Conservation (phyloP, 1,140 invertebrate genomes). For the Agrypnia vestita region DNA sequence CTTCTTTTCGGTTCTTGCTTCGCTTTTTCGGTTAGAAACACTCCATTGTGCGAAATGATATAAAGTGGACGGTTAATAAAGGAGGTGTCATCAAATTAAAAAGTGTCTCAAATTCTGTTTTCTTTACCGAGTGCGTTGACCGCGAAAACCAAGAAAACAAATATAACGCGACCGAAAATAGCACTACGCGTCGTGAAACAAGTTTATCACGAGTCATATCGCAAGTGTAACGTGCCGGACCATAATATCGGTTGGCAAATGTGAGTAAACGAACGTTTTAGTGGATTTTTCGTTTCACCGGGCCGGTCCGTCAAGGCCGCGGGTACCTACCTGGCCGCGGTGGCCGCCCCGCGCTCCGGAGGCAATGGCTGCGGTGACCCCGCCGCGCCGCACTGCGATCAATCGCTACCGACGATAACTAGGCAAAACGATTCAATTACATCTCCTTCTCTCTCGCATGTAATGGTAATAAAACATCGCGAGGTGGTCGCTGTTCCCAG, state of each 20-base stretch:
- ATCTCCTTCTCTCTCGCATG: no score
- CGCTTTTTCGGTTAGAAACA: no score
- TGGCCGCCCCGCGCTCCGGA: not conserved
- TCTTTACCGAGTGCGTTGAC: slow-evolving; percentile 13
- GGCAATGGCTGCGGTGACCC: not conserved
- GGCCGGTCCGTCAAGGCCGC: not conserved
- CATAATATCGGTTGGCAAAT: not conserved
- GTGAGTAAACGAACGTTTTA: slow-evolving; percentile 13
- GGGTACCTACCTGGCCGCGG: not conserved
- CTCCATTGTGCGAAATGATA: no score
- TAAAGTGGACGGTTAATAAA: no score
- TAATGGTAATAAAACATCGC: no score
- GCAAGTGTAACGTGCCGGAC: not conserved
- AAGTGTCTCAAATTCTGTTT: slow-evolving; percentile 9
- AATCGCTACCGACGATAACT: no score
- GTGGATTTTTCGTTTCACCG: not conserved
- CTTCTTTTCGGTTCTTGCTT: no score
- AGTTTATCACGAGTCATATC: not conserved
- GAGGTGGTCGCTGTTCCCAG: no score
- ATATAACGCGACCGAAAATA: slow-evolving; percentile 22
- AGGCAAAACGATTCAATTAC: no score
- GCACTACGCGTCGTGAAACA: not conserved
- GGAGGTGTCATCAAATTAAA: not conserved
- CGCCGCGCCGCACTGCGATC: not conserved
- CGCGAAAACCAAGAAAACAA: slow-evolving; percentile 22